A percentile compares a stretch with the other conserved stretches of the same genome.
phyloP scores from a whole-genome alignment of 2,113 vertebrate genomes.

The Eretmochelys imbricata region DNA sequence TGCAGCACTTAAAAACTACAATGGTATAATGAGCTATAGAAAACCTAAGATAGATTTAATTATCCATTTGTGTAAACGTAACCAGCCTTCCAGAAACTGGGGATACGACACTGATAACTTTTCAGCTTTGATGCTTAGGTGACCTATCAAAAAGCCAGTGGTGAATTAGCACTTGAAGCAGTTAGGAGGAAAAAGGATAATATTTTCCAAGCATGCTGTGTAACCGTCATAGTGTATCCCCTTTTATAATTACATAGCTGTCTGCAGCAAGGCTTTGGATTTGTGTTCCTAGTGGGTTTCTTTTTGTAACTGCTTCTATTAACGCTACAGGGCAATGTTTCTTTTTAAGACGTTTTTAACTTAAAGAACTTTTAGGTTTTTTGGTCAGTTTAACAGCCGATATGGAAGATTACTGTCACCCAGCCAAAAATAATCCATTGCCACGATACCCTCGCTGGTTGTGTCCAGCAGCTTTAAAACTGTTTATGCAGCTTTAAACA shows the following conservation, averaged over 20 bases:
- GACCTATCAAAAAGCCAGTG: background rate
- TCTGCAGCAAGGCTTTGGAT: background rate
- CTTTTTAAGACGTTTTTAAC: slow-evolving; percentile 18
- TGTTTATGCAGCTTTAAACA: slow-evolving; percentile 13
- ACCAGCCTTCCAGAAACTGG: background rate
- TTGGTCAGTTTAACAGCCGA: background rate
- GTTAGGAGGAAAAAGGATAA: background rate
- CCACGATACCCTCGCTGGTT: slow-evolving; percentile 28
- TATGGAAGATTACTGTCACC: background rate
- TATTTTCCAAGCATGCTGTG: background rate
- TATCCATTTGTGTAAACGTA: background rate
- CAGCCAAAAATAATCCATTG: background rate
- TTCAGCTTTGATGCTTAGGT: background rate
- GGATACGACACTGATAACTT: background rate
- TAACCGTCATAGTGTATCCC: background rate
- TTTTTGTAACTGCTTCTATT: background rate
- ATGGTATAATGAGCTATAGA: background rate
- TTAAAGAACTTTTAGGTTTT: background rate
- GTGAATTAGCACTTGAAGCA: background rate
- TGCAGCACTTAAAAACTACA: background rate
- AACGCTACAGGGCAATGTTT: background rate
- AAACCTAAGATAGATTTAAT: background rate
- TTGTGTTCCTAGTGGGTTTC: background rate
- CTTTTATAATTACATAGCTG: background rate
- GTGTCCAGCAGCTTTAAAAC: background rate